Conservation (phyloP, 2,113 vertebrate genomes). For the Prunella himalayana region DNA sequence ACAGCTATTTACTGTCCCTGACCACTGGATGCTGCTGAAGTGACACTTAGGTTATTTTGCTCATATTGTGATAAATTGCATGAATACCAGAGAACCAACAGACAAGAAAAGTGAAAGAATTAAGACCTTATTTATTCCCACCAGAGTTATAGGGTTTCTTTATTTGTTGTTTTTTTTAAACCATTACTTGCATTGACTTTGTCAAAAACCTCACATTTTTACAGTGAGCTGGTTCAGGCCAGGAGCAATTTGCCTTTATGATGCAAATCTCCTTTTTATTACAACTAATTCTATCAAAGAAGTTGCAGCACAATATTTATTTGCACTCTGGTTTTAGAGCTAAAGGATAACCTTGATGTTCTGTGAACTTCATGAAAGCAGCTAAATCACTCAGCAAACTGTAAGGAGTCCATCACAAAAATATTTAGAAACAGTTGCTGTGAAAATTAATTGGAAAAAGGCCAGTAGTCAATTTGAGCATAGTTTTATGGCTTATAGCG, state of each 20-base stretch:
- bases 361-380: conserved; percentile 45
- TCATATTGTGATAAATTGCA: background rate
- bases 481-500: background rate
- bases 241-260: conserved; percentile 41
- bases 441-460: background rate
- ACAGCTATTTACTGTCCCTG: background rate
- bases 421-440: background rate
- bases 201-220: conserved; percentile 1
- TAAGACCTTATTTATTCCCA: conserved; percentile 14
- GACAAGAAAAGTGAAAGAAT: background rate
- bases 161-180: background rate
- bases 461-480: background rate
- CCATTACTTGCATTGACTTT: conserved; percentile 11
- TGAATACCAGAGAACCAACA: background rate
- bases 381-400: background rate
- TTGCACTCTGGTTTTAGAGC: conserved; percentile 17
- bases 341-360: conserved; percentile 34
- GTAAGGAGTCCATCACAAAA: background rate
- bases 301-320: conserved; percentile 20
- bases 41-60: background rate
- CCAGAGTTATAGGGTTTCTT: background rate
- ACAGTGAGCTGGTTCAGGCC: background rate
- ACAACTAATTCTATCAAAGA: background rate
- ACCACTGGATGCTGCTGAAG: background rate
- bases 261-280: conserved; percentile 27